These are phyloP conservation scores for Phaenicophaeus curvirostris DNA, from an alignment of 2,797 vertebrate species.

Conservation along the genomic window DNA sequence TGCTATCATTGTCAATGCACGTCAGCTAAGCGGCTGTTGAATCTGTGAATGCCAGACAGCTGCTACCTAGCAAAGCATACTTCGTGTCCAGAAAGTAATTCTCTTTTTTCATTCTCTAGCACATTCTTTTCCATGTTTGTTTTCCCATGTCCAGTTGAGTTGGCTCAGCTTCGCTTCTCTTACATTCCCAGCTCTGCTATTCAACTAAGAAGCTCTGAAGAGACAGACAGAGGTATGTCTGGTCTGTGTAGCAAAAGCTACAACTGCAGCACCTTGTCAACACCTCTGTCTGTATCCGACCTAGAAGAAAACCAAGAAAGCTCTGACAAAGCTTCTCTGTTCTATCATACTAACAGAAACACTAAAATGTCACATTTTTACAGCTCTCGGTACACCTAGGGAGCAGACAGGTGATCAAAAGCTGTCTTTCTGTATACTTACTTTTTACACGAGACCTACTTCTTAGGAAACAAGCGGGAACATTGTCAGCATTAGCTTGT, in stretches of 20 bases:
- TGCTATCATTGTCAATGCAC: background rate
- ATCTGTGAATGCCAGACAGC: conserved; percentile 54
- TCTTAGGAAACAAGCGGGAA: background rate
- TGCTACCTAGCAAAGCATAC: conserved; percentile 56
- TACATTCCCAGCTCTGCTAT: background rate
- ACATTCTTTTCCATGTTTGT: conserved; percentile 59
- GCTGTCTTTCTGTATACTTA: background rate
- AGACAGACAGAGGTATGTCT: background rate
- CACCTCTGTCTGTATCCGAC: background rate
- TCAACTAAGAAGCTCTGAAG: background rate
- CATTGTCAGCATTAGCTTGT: background rate
- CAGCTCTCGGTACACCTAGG: background rate
- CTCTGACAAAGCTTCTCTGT: background rate
- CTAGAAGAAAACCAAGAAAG: background rate
- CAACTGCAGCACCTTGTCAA: background rate
- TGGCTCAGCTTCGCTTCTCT: background rate
- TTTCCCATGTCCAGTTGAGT: conserved; percentile 42
- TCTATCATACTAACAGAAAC: background rate
- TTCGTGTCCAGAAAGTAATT: conserved; percentile 37
- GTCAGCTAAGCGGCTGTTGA: conserved; percentile 35
- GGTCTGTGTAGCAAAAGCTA: background rate
- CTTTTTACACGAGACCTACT: background rate
- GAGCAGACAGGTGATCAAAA: conserved; percentile 35
- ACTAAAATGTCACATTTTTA: background rate
- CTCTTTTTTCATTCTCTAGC: conserved; percentile 36